A percentile compares a stretch with the other conserved stretches of the same genome.
Conservation (phyloP, 2,113 vertebrate genomes). For the Mormyrus lacerda region DNA sequence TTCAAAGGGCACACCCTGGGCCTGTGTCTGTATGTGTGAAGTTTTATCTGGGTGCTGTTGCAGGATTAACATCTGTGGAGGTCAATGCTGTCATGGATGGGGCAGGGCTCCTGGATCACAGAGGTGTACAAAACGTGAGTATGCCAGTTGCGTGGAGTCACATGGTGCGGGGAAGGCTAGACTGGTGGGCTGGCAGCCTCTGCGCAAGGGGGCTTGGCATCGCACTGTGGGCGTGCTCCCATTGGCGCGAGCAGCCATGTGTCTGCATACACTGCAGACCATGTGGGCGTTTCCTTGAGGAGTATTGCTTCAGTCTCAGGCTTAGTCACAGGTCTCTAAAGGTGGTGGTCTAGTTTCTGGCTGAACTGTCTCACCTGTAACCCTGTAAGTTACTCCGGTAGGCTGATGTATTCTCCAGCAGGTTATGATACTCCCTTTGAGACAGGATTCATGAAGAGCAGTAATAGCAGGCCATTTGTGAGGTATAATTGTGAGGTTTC, state of each 20-base stretch:
- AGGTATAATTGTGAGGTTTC: background rate
- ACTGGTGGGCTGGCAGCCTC: no score
- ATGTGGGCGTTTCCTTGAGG: background rate
- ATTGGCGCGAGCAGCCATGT: background rate
- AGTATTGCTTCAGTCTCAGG: background rate
- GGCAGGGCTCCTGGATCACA: slow-evolving; percentile 82
- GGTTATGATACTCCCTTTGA: background rate
- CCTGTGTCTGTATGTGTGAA: background rate
- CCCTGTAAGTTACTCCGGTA: background rate
- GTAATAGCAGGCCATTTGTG: background rate
- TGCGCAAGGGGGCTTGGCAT: background rate
- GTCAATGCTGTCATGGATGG: slow-evolving; percentile 93
- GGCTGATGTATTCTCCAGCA: background rate
- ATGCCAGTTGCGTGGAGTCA: background rate
- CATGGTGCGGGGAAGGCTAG: background rate
- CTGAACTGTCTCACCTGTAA: background rate
- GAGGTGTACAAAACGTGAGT: slow-evolving; percentile 94
- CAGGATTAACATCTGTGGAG: slow-evolving; percentile 91
- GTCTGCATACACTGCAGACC: background rate
- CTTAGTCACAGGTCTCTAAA: background rate
- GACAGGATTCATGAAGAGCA: background rate
- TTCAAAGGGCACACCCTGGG: background rate
- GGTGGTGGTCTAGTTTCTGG: background rate
- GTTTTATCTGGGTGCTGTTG: slow-evolving; percentile 51
- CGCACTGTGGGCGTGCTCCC: background rate